Percentiles rank a stretch among this genome's conserved stretches.
phyloP scores from a whole-genome alignment of 2,888 invertebrate genomes.

The Omphaloscelis lunosa region DNA sequence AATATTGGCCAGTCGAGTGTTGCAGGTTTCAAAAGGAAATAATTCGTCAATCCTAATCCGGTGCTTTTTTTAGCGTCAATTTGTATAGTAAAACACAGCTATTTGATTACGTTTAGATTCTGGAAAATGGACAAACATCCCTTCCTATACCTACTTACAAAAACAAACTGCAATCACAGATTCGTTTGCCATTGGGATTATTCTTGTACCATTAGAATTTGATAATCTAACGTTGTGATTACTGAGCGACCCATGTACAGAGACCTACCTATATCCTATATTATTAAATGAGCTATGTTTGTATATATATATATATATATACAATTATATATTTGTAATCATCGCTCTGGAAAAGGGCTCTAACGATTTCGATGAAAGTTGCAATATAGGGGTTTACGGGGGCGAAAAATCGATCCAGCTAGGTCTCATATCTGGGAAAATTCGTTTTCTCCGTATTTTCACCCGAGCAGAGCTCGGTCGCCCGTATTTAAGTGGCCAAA shows the following conservation, averaged over 20 bases:
- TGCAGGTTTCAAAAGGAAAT: neutral
- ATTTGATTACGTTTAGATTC: neutral
- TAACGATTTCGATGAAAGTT: no score
- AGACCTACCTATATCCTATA: no score
- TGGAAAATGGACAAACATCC: neutral
- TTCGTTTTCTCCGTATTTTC: no score
- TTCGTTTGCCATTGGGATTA: neutral
- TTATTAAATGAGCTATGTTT: no score
- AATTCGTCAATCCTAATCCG: neutral
- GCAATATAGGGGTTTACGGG: no score
- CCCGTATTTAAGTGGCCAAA: no score
- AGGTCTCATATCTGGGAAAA: no score
- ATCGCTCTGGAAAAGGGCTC: no score
- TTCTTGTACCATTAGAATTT: neutral
- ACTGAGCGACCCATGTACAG: neutral
- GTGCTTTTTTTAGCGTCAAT: neutral
- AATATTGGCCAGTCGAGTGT: neutral
- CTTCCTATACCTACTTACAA: neutral
- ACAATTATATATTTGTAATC: no score
- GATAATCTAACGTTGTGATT: neutral
- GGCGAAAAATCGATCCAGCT: no score
- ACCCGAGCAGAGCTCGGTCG: no score
- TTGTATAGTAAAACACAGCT: neutral
- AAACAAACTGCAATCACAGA: neutral
- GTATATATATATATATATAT: no score